Percentiles rank a stretch among this genome's conserved stretches.
Evolutionary conservation across 2,888 invertebrate genomes (phyloP).

Genomic region (Orthosia incerta): DNA sequence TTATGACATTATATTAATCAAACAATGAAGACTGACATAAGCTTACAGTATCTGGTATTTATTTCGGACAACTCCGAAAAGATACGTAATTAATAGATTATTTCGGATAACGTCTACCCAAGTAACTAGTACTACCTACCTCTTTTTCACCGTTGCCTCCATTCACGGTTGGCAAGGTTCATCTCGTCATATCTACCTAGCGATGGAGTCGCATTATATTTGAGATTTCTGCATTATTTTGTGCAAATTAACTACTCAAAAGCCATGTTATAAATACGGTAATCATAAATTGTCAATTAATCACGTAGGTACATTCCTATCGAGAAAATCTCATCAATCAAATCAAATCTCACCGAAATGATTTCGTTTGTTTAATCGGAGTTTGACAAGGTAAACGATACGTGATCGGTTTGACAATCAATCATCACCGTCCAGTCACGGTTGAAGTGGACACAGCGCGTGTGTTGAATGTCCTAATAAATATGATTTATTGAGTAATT

Average conservation of each 20-base stretch:
- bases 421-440: slow-evolving; percentile 21
- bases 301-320: slow-evolving; percentile 1
- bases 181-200: not conserved
- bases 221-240: not conserved
- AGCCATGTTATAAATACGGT: not conserved
- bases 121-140: not conserved
- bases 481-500: slow-evolving; percentile 31
- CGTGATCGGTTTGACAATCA: slow-evolving; percentile 57
- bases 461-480: slow-evolving; percentile 44
- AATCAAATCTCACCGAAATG: slow-evolving; percentile 29
- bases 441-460: slow-evolving; percentile 32
- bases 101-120: not conserved
- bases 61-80: too few relatives aligned
- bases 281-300: not conserved
- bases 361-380: slow-evolving; percentile 41
- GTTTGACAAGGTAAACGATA: slow-evolving; percentile 58
- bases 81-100: too few relatives aligned
- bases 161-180: not conserved
- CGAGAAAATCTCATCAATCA: slow-evolving; percentile 42
- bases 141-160: not conserved
- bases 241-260: not conserved
- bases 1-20: slow-evolving; percentile 1
- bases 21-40: slow-evolving; percentile 8
- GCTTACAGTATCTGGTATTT: not conserved
- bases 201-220: not conserved